Conservation (phyloP, 2,888 invertebrate species). For the Chymomyza procnemis region DNA sequence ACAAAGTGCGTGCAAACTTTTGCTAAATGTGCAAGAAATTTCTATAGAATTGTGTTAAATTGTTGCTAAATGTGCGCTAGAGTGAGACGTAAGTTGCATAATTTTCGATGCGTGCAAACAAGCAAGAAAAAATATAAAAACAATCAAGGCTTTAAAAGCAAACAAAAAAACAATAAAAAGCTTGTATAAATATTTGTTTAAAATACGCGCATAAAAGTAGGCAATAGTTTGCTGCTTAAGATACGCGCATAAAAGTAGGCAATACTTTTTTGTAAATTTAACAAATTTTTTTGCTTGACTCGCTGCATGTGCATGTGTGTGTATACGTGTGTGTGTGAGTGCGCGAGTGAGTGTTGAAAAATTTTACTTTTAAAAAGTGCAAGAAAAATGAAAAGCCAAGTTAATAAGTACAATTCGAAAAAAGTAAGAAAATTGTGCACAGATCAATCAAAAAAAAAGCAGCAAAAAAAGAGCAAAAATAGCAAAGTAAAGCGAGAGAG, state of each 20-base stretch:
- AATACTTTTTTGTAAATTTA: background rate
- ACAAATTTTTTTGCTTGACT: background rate
- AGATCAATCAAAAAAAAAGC: slow-evolving; percentile 2
- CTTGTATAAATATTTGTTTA: slow-evolving; percentile 7
- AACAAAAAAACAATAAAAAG: slow-evolving; percentile 19
- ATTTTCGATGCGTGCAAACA: slow-evolving; percentile 30
- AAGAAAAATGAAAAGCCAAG: background rate
- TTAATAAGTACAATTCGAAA: background rate
- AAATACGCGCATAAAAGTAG: slow-evolving; percentile 7
- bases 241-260: background rate
- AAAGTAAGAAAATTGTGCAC: background rate
- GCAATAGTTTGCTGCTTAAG: slow-evolving; percentile 14
- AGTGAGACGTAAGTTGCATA: slow-evolving; percentile 78
- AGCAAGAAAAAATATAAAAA: slow-evolving; percentile 18
- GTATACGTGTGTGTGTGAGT: slow-evolving; percentile 7
- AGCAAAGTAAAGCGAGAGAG: slow-evolving; percentile 1
- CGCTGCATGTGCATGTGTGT: slow-evolving; percentile 1
- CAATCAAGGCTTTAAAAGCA: background rate
- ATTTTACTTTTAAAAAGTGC: too few relatives aligned
- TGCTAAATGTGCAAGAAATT: background rate
- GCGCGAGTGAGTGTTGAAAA: background rate
- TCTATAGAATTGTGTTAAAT: slow-evolving; percentile 3
- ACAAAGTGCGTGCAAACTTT: too few relatives aligned
- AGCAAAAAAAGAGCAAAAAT: background rate
- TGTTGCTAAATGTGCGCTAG: slow-evolving; percentile 52